phyloP scores from a whole-genome alignment of 2,797 vertebrate species.

The Atherinosoma microstoma region DNA sequence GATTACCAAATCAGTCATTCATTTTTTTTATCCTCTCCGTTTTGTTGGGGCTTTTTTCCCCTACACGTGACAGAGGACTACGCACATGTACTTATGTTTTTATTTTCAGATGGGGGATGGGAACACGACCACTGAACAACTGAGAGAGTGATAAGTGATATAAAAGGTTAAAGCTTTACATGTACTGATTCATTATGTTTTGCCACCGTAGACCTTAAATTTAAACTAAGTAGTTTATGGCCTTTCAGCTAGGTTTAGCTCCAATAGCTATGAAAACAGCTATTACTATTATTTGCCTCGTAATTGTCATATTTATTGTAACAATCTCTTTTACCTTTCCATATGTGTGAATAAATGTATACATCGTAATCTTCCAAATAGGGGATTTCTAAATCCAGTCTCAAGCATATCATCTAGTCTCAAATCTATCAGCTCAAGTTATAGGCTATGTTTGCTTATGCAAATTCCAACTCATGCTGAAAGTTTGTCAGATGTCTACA shows the following conservation, averaged over 20 bases:
- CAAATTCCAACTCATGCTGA: not conserved
- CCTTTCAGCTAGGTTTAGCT: no score
- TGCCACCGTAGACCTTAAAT: no score
- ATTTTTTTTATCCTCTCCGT: slow-evolving; percentile 29
- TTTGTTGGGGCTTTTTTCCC: slow-evolving; percentile 59
- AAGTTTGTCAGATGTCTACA: not conserved
- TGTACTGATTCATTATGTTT: not conserved
- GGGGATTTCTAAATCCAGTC: no score
- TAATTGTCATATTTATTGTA: no score
- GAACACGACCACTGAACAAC: not conserved
- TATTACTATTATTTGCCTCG: no score
- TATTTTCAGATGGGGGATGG: slow-evolving; percentile 65
- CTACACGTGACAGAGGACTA: slow-evolving; percentile 69
- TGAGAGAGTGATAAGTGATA: not conserved
- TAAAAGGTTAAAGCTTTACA: not conserved
- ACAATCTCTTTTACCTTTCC: no score
- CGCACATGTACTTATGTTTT: slow-evolving; percentile 79
- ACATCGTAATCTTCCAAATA: no score
- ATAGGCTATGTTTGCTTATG: not conserved
- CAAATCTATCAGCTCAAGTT: not conserved
- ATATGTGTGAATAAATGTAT: no score
- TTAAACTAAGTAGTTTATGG: no score
- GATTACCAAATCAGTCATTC: slow-evolving; percentile 34
- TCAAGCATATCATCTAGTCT: not conserved
- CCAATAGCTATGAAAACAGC: no score